Evolutionary conservation across 1,140 invertebrate species (phyloP).

Genomic region (Holcopasites calliopsidis): DNA sequence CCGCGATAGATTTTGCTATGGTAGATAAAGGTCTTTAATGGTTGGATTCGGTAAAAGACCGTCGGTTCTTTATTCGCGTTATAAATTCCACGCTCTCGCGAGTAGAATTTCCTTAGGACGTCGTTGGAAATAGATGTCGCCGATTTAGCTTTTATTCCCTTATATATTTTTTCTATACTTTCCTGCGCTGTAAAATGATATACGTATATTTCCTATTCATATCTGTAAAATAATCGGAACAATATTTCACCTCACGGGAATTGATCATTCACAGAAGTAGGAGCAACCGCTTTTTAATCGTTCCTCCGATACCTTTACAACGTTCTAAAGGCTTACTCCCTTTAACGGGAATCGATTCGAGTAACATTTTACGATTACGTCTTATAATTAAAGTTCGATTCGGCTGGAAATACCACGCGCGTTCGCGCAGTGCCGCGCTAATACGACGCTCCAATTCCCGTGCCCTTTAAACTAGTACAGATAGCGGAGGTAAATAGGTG

Average conservation of each 20-base stretch:
- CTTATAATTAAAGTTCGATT: background rate
- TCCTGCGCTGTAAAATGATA: background rate
- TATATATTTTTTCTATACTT: background rate
- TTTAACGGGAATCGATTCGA: background rate
- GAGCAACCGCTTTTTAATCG: no score
- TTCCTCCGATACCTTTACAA: no score
- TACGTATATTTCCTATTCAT: background rate
- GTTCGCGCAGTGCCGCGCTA: background rate
- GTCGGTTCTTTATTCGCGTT: slow-evolving; percentile 34
- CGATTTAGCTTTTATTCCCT: slow-evolving; percentile 7
- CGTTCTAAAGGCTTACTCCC: no score
- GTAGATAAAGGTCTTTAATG: slow-evolving; percentile 53
- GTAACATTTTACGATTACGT: background rate
- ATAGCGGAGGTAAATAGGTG: background rate
- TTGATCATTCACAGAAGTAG: no score
- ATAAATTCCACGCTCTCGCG: slow-evolving; percentile 36
- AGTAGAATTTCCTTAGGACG: slow-evolving; percentile 36
- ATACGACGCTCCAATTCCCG: slow-evolving; percentile 13
- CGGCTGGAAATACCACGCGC: background rate
- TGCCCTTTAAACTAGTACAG: slow-evolving; percentile 3
- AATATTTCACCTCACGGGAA: no score
- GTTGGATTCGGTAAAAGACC: slow-evolving; percentile 49
- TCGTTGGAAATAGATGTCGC: slow-evolving; percentile 22
- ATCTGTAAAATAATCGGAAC: no score
- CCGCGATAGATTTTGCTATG: slow-evolving; percentile 51